Conservation (phyloP, 2,888 invertebrate genomes). For the Calliopum simillimum region DNA sequence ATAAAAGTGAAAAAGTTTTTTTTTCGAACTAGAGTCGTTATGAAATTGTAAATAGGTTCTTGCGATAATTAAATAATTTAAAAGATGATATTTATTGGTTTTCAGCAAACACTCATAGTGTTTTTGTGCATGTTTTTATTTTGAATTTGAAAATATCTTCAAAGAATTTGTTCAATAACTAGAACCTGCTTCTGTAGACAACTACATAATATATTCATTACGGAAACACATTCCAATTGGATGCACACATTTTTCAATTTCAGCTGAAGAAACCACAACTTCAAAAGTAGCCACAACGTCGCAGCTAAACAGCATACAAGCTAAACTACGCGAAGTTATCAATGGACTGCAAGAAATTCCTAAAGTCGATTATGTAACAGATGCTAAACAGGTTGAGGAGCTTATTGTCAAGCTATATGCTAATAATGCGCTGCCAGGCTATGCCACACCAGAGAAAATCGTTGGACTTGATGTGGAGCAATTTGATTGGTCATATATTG, state of each 20-base stretch:
- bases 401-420: conserved; percentile 58
- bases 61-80: background rate
- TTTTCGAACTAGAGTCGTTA: too few relatives aligned
- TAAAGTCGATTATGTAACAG: conserved; percentile 59
- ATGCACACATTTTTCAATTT: conserved; percentile 64
- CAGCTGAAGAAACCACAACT: conserved; percentile 52
- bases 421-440: conserved; percentile 63
- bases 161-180: background rate
- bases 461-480: conserved; percentile 68
- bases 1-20: background rate
- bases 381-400: conserved; percentile 59
- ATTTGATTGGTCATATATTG: conserved; percentile 62
- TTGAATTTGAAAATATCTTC: conserved; percentile 7
- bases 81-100: background rate
- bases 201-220: conserved; percentile 43
- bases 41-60: background rate
- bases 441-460: conserved; percentile 76
- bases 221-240: conserved; percentile 65
- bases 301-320: conserved; percentile 44
- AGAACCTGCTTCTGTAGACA: conserved; percentile 37
- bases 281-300: conserved; percentile 18
- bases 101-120: too few relatives aligned
- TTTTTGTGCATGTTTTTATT: background rate
- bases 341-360: conserved; percentile 51
- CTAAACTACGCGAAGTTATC: conserved; percentile 51